A percentile compares a stretch with the other conserved stretches of the same genome.
Conservation (phyloP, 2,888 invertebrate genomes). For the Danaus chrysippus region DNA sequence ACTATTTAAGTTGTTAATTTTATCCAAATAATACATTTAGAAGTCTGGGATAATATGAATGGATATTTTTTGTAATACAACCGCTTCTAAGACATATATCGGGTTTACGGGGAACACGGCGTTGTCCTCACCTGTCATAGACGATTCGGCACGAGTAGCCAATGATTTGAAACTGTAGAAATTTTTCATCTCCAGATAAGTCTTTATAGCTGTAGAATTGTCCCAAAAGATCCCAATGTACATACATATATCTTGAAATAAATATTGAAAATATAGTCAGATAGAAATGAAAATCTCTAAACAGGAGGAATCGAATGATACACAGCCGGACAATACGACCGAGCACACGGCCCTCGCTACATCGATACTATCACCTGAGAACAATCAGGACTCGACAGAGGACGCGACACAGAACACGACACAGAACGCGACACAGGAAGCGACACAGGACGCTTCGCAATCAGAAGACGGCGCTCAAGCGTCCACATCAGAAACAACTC, state of each 20-base stretch:
- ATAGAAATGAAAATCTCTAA: conserved; percentile 57
- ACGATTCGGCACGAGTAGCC: conserved; percentile 48
- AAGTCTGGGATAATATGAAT: no score
- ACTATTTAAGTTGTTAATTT: not conserved
- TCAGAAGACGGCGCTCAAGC: conserved; percentile 7
- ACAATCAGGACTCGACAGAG: conserved; percentile 23
- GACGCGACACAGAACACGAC: not conserved
- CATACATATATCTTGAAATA: conserved; percentile 10
- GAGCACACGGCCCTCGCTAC: conserved; percentile 66
- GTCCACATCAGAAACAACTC: conserved; percentile 7
- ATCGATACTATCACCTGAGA: conserved; percentile 59
- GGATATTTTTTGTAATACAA: conserved; percentile 17
- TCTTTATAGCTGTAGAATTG: not conserved
- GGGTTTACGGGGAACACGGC: conserved; percentile 31
- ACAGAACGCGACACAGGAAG: conserved; percentile 11
- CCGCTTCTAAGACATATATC: conserved; percentile 12
- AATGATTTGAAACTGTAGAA: conserved; percentile 2
- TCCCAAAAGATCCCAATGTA: not conserved
- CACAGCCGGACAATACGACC: conserved; percentile 57
- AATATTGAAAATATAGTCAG: conserved; percentile 21
- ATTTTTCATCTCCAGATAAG: no score
- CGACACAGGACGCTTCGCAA: not conserved
- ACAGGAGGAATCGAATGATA: conserved; percentile 73
- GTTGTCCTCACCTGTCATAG: conserved; percentile 69
- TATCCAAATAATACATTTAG: not conserved